Evolutionary conservation across 2,888 invertebrate genomes (phyloP), one percentile per base, ranked within the genome.

Genomic region (Beris chalybata): DNA sequence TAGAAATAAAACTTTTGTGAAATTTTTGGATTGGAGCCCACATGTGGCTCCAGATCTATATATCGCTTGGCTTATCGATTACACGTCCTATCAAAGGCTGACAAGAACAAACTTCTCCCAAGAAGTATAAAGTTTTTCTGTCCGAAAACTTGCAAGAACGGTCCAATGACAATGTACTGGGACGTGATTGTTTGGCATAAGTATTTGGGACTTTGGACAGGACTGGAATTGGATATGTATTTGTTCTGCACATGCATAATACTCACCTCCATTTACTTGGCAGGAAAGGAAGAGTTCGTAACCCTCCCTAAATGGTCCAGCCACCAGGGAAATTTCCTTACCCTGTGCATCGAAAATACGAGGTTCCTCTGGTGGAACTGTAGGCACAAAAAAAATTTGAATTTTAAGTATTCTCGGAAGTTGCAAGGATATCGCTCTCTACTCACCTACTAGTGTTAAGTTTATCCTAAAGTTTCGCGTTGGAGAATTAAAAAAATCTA

Each of bases 401-500:
- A 38, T 2, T 22, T 22, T 4, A 5, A 38, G 38, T 38, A 5
- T 38, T 38, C 38, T 3, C 38, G 38, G 38, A 9, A 22, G 22
- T 3, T 22, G 22, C 1, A 22, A 22, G 22, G 22, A 22, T 22
- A 22, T 22, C 22, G 22, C 22, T 22, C 22, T 70, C 65, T 68
- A 84, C 90, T 86, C 81, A 95, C 95, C 93, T 76, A 95, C 89
- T 77, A 95, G 87, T 73, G 92, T 93, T 73, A 95, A 85, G 78
- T 93, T 93, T 75, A 93, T 89, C 75, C 88, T 86, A 76, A 90
- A 92, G 80, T 95, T 95, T 74, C 90, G 86, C 0, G 95, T 95
- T 0, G 94, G 94, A 0, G 93, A 91, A 79, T 93, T 90, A 69
- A 90, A 86, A 77, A 93, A 95, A 82, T 95, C 95, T 71, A 95